Evolutionary conservation across 2,113 vertebrate species (phyloP), one percentile per base, ranked within the genome.

Genomic region (Hippoglossus stenolepis): DNA sequence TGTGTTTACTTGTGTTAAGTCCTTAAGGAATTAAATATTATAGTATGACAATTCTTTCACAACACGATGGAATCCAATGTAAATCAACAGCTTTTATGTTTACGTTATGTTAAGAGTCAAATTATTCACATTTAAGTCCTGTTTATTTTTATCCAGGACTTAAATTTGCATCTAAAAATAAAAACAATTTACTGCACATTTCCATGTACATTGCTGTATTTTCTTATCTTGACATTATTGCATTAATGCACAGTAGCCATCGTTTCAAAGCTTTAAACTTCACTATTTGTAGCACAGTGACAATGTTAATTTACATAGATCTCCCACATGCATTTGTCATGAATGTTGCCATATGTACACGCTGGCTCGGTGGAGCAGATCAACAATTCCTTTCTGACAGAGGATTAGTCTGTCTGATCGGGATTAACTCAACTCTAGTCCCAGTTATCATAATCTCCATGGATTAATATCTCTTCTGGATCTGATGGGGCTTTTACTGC

Each of bases 371-470:
- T 17, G 73, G 63, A 77, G 77, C 71, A 92, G 82, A 89, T 91
- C 83, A 76, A 75, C 84, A 80, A 80, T 90, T 91, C 47, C 84
- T 84, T 75, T 81, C 60, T 62, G 75, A 88, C 77, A 62, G 74
- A 65, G 87, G 91, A 91, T 93, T 93, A 91, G 77, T 87, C 31
- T 72, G 86, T 90, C 67, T 85, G 80, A 79, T 90, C 75, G 54
- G 91, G 93, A 94, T 94, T 94, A 94, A 89, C 73, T 85, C 84
- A 90, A 87, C 81, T 79, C 89, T 82, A 88, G 86, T 82, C 80
- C 85, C 76, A 82, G 89, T 93, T 92, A 94, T 88, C 74, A 91
- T 91, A 94, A 93, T 94, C 92, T 93, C 73, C 80, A 70, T 84
- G 88, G 92, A 93, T 94, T 94, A 92, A 88, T 91, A 90, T 91